phyloP scores from a whole-genome alignment of 1,140 invertebrate species.

The Pogonomyrmex barbatus region DNA sequence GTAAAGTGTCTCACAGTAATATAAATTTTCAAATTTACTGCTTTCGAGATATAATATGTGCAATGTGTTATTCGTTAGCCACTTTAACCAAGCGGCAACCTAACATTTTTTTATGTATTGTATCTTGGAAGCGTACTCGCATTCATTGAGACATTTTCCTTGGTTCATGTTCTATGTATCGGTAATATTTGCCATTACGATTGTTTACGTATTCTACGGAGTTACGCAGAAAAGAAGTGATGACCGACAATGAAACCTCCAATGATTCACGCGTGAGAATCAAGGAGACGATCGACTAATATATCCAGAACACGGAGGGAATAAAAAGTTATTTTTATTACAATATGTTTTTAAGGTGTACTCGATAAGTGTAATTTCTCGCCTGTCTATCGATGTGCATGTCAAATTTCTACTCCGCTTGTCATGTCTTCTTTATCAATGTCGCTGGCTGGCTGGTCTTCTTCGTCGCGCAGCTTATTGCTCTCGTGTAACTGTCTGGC shows the following conservation, averaged over 20 bases:
- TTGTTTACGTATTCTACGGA: conserved; percentile 25
- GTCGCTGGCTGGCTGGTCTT: conserved; percentile 63
- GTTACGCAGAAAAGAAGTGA: conserved; percentile 14
- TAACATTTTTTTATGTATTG: too few species aligned
- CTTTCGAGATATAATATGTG: background rate
- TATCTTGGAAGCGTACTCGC: too few species aligned
- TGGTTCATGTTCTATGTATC: background rate
- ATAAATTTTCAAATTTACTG: background rate
- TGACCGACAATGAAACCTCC: conserved; percentile 27
- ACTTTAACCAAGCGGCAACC: too few species aligned
- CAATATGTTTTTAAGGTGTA: conserved; percentile 15
- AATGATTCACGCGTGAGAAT: conserved; percentile 42
- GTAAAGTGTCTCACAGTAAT: background rate
- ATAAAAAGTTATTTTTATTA: conserved; percentile 15
- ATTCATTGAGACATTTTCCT: too few species aligned
- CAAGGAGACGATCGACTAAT: conserved; percentile 35
- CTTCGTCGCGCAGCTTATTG: conserved; percentile 52
- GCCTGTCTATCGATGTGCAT: conserved; percentile 62
- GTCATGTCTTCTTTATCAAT: conserved; percentile 58
- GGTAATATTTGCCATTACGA: background rate
- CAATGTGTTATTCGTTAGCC: background rate
- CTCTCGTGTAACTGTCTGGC: conserved; percentile 49
- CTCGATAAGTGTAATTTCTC: conserved; percentile 48
- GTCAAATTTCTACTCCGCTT: conserved; percentile 42
- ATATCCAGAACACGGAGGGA: conserved; percentile 12